phyloP scores from a whole-genome alignment of 2,113 vertebrate species.

The Stigmatopora nigra region DNA sequence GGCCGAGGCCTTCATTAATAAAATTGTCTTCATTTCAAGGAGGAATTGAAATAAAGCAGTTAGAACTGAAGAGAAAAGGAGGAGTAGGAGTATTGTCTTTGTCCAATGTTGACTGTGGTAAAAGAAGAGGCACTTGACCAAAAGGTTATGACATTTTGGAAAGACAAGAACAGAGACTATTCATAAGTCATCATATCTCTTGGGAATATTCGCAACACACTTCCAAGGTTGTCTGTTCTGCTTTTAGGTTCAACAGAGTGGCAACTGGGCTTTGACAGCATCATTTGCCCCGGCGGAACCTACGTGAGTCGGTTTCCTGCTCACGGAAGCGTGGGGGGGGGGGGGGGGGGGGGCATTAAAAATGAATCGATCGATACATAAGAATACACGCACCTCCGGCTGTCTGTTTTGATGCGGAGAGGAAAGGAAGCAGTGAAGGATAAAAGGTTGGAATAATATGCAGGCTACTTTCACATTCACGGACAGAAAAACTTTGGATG shows the following conservation, averaged over 20 bases:
- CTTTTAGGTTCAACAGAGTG: constrained; percentile 36
- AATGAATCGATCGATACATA: constrained; percentile 59
- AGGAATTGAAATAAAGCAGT: constrained; percentile 42
- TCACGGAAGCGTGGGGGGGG: constrained; percentile 23
- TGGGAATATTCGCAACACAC: constrained; percentile 49
- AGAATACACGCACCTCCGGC: constrained; percentile 40
- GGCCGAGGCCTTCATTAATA: constrained; percentile 40
- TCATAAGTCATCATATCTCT: constrained; percentile 25
- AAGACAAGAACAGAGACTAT: constrained; percentile 21
- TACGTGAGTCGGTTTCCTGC: constrained; percentile 37
- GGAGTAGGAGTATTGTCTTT: constrained; percentile 6
- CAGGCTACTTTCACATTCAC: constrained; percentile 19
- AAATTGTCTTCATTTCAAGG: constrained; percentile 36
- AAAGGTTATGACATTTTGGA: constrained; percentile 18
- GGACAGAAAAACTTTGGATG: constrained; percentile 7
- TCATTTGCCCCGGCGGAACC: constrained; percentile 43
- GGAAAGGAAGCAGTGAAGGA: constrained; percentile 22
- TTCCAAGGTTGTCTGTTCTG: constrained; percentile 46
- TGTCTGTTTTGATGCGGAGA: constrained; percentile 42
- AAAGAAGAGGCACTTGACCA: not conserved
- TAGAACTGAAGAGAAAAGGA: constrained; percentile 30
- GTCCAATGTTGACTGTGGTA: not conserved
- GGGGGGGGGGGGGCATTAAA: constrained; percentile 48
- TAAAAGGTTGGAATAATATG: constrained; percentile 23
- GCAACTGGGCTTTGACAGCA: constrained; percentile 49